Evolutionary conservation across 2,797 vertebrate genomes (phyloP), one percentile per base, ranked within the genome.

Genomic region (Sebastes dallii): DNA sequence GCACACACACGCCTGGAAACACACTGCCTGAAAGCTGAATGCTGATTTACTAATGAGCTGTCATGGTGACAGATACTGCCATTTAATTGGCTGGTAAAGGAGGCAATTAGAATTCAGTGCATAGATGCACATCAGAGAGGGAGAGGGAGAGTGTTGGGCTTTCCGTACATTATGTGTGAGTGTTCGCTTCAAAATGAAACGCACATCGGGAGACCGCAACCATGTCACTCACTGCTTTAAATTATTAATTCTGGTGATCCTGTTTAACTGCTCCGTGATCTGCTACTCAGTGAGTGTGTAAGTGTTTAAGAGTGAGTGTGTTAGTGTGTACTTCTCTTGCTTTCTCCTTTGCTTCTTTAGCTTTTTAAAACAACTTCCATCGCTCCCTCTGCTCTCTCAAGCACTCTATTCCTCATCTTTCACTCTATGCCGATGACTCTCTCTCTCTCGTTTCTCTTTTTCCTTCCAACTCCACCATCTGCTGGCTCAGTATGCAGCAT

Each of bases 41-140:
- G 84, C 83, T 87, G 87, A 90, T 89, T 92, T 78, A 80, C 82
- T 91, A 91, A 92, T 87, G 84, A 92, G 88, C 82, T 89, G 89
- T 92, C 90, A 88, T 83, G 76, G 89, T 89, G 91, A 92, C 88
- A 90, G 84, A 93, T 90, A 75, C 89, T 77, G 87, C 75, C 82
- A 88, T 91, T 86, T 92, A 91, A 93, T 92, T 92, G 92, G 88
- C 87, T 86, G 78, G 84, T 81, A 86, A 89, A 86, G 68, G 77
- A 90, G 75, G 75, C 80, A 82, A 90, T 91, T 90, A 85, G 83
- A 62, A 92, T 88, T 83, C 86, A 82, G 71, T 20, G 72, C 82
- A 75, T 75, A 82, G 81, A 79, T 67, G 78, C 75, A 75, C 71
- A 83, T 86, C 75, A 85, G 70, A 66, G 71, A 66, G 16, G 27